Evolutionary conservation across 2,888 invertebrate genomes (phyloP).

Genomic region (Spicauda simplicius): DNA sequence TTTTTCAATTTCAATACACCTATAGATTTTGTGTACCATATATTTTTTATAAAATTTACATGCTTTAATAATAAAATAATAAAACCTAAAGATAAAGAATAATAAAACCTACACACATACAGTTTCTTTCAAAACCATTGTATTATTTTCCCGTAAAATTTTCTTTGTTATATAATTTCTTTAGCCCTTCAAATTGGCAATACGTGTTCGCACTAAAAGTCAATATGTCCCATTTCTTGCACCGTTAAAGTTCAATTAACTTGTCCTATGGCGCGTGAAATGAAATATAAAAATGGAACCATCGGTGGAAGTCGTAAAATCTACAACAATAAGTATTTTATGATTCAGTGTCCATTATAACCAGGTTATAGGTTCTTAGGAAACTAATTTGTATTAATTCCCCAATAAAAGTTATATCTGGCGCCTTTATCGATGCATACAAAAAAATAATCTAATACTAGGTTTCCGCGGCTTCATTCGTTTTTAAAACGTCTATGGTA

Average conservation of each 20-base stretch:
- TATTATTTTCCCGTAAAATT: too few species aligned
- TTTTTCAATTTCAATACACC: too few species aligned
- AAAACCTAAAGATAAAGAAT: too few species aligned
- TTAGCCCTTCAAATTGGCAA: constrained; percentile 36
- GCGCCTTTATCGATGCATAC: constrained; percentile 4
- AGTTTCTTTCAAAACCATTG: too few species aligned
- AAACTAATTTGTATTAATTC: constrained; percentile 51
- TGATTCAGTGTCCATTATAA: constrained; percentile 58
- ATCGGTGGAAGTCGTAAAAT: constrained; percentile 64
- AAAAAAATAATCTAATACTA: too few species aligned
- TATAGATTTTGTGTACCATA: too few species aligned
- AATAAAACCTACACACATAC: too few species aligned
- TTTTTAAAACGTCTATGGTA: too few species aligned
- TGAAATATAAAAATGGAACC: constrained; percentile 75
- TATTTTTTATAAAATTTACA: too few species aligned
- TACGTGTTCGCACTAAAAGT: constrained; percentile 53
- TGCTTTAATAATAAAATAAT: too few species aligned
- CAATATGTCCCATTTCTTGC: constrained; percentile 66
- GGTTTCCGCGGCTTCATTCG: too few species aligned
- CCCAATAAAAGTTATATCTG: constrained; percentile 10
- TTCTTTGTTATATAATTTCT: not conserved
- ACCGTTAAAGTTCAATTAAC: constrained; percentile 77
- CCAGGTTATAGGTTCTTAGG: constrained; percentile 42
- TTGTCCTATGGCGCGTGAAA: constrained; percentile 65
- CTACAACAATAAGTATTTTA: constrained; percentile 68